These are phyloP conservation scores for Taenioides sp. DNA, from an alignment of 2,797 vertebrate species.

Conservation along the genomic window DNA sequence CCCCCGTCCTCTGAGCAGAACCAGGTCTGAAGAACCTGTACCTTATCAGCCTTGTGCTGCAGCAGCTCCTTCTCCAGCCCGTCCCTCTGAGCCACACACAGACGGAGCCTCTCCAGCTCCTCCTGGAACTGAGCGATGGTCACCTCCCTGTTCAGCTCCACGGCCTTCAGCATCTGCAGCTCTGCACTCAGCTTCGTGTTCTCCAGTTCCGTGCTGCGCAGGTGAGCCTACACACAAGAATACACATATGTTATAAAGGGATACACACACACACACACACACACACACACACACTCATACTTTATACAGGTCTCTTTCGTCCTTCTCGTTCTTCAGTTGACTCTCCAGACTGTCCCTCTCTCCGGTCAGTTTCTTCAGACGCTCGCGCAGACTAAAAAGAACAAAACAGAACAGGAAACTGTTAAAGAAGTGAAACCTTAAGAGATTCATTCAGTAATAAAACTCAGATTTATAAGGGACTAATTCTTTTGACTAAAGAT, in stretches of 20 bases:
- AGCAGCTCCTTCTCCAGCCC: conserved; percentile 83
- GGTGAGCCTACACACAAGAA: conserved; percentile 81
- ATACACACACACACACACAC: neutral
- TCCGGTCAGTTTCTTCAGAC: conserved; percentile 85
- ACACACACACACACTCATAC: conserved; percentile 58
- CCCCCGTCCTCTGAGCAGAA: too few relatives aligned
- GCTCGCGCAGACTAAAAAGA: conserved; percentile 83
- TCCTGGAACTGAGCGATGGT: conserved; percentile 93
- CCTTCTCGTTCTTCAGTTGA: conserved; percentile 92
- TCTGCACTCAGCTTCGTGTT: conserved; percentile 94
- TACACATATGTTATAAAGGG: too few relatives aligned
- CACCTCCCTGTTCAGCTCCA: conserved; percentile 92
- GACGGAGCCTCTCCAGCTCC: conserved; percentile 85
- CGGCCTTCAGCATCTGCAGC: conserved; percentile 93
- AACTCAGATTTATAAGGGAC: too few relatives aligned
- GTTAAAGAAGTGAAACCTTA: neutral
- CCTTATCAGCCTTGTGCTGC: conserved; percentile 66
- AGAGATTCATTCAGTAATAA: neutral
- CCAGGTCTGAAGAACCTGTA: conserved; percentile 15
- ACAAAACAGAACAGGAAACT: neutral
- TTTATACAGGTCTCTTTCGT: conserved; percentile 95
- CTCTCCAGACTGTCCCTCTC: conserved; percentile 89
- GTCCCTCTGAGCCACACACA: conserved; percentile 85
- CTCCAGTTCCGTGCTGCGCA: conserved; percentile 96
- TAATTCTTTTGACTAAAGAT: too few relatives aligned